Conservation (phyloP, 2,113 vertebrate species). For the Semicossyphus pulcher region DNA sequence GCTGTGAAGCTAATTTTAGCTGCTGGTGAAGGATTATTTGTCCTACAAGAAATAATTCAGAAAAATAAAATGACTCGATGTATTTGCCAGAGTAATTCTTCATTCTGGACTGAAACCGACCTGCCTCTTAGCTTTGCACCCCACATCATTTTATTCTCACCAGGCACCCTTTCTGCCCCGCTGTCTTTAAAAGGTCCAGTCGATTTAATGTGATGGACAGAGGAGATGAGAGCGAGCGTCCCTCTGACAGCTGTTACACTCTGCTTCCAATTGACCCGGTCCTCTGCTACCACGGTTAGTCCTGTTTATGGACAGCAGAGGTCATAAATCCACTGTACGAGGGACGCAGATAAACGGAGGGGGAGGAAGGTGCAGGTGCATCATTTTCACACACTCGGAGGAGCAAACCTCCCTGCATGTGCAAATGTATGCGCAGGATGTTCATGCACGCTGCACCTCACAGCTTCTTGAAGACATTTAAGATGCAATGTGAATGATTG, state of each 20-base stretch:
- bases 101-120: background rate
- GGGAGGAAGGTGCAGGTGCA: background rate
- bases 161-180: background rate
- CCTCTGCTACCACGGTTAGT: slow-evolving; percentile 49
- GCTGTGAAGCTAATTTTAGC: no score
- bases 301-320: slow-evolving; percentile 53
- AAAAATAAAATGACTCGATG: no score
- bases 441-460: background rate
- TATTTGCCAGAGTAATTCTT: no score
- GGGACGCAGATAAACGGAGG: slow-evolving; percentile 16
- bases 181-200: slow-evolving; percentile 50
- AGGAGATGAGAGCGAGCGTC: slow-evolving; percentile 39
- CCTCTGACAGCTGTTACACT: slow-evolving; percentile 57
- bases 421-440: background rate
- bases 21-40: no score
- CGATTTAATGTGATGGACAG: slow-evolving; percentile 57
- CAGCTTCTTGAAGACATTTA: background rate
- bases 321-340: slow-evolving; percentile 48
- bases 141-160: slow-evolving; percentile 34
- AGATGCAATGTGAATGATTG: background rate
- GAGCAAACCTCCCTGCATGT: background rate
- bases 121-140: slow-evolving; percentile 2
- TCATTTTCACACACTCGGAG: background rate
- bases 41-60: no score
- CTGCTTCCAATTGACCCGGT: slow-evolving; percentile 60